A percentile compares a stretch with the other conserved stretches of the same genome.
phyloP scores from a whole-genome alignment of 2,888 invertebrate species.

The Andrena hattorfiana region DNA sequence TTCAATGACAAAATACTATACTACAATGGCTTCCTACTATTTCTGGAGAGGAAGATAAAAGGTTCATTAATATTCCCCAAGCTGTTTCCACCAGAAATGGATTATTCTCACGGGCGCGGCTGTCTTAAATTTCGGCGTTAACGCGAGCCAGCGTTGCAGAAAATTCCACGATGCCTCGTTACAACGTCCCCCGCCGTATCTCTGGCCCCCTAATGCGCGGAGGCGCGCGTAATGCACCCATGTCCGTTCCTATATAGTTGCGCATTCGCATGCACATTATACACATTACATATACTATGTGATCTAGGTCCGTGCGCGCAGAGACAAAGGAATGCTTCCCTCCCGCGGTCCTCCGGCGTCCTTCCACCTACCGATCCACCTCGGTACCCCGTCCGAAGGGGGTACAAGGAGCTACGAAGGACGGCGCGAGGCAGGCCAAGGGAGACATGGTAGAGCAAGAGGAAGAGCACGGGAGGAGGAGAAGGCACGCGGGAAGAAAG shows the following conservation, averaged over 20 bases:
- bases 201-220: not conserved
- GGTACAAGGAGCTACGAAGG: conserved; percentile 74
- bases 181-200: not conserved
- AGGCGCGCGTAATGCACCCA: conserved; percentile 29
- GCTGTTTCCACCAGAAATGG: too few relatives aligned
- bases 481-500: conserved; percentile 79
- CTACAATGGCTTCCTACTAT: not conserved
- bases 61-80: not conserved
- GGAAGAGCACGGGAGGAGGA: conserved; percentile 57
- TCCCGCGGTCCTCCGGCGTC: conserved; percentile 77
- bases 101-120: too few relatives aligned
- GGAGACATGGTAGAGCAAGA: conserved; percentile 54
- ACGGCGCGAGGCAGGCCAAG: conserved; percentile 65
- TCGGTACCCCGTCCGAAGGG: conserved; percentile 73
- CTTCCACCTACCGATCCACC: conserved; percentile 69
- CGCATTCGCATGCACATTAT: conserved; percentile 62
- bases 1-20: not conserved
- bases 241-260: conserved; percentile 44
- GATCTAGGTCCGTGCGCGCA: conserved; percentile 79
- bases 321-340: conserved; percentile 84
- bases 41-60: not conserved
- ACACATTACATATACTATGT: conserved; percentile 68
- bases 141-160: not conserved
- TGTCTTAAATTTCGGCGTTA: too few relatives aligned
- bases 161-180: not conserved